These are phyloP conservation scores for Rhinichthys osculus DNA, from an alignment of 2,797 vertebrate species.

Conservation along the genomic window DNA sequence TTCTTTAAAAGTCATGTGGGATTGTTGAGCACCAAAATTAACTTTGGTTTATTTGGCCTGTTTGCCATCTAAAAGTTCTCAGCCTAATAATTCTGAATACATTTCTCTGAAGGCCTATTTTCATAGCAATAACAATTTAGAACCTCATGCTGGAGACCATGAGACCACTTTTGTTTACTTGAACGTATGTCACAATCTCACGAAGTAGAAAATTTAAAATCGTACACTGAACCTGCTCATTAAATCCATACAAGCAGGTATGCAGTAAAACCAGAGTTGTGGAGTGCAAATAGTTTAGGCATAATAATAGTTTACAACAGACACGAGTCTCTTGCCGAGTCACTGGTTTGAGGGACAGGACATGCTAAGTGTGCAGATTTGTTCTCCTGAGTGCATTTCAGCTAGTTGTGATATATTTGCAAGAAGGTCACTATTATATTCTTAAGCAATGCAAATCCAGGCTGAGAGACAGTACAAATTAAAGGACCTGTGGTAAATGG, in stretches of 20 bases:
- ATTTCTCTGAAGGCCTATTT: slow-evolving; percentile 59
- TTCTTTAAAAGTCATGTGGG: slow-evolving; percentile 41
- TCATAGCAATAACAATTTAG: slow-evolving; percentile 52
- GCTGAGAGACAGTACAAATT: slow-evolving; percentile 4
- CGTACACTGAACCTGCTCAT: slow-evolving; percentile 68
- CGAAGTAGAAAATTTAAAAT: slow-evolving; percentile 74
- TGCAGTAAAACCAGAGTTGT: slow-evolving; percentile 75
- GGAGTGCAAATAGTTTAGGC: slow-evolving; percentile 71
- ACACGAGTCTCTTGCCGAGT: slow-evolving; percentile 23
- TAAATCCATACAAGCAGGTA: slow-evolving; percentile 72
- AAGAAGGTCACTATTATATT: slow-evolving; percentile 32
- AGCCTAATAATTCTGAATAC: slow-evolving; percentile 37
- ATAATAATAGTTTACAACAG: slow-evolving; percentile 52
- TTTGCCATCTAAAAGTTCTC: slow-evolving; percentile 39
- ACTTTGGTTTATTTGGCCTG: slow-evolving; percentile 44
- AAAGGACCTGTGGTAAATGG: slow-evolving; percentile 31
- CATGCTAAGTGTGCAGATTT: slow-evolving; percentile 40
- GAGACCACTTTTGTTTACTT: slow-evolving; percentile 66
- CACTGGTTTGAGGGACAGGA: slow-evolving; percentile 26
- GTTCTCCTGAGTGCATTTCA: slow-evolving; percentile 35
- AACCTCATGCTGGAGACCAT: slow-evolving; percentile 23
- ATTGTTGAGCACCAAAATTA: slow-evolving; percentile 28
- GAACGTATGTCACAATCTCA: slow-evolving; percentile 76
- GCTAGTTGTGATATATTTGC: neutral
- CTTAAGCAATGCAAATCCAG: slow-evolving; percentile 36